These are phyloP conservation scores for Felis catus DNA, from an alignment of 2,113 vertebrate genomes.

Conservation along the genomic window F.catus_Fca126_mat1.0 CM031415.1:73123001-73123500, in stretches of 20 bases:
- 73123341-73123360: not conserved
- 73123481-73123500: not conserved
- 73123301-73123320: not conserved
- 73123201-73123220: slow-evolving; percentile 47
- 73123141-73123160: not conserved
- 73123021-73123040: not conserved
- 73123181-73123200: not conserved
- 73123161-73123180: slow-evolving; percentile 8
- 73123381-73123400: not conserved
- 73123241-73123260: not conserved
- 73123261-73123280: not conserved
- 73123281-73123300: not conserved
- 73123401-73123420: not conserved
- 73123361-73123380: not conserved
- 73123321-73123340: not conserved
- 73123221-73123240: not conserved
- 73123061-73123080: slow-evolving; percentile 33
- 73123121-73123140: not conserved
- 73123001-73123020: slow-evolving; percentile 8
- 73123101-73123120: slow-evolving; percentile 42
- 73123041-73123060: not conserved
- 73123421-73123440: not conserved
- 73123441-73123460: not conserved
- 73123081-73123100: slow-evolving; percentile 34
- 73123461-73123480: not conserved